Evolutionary conservation across 2,797 vertebrate species (phyloP).

Genomic region (Sphaeramia orbicularis): DNA sequence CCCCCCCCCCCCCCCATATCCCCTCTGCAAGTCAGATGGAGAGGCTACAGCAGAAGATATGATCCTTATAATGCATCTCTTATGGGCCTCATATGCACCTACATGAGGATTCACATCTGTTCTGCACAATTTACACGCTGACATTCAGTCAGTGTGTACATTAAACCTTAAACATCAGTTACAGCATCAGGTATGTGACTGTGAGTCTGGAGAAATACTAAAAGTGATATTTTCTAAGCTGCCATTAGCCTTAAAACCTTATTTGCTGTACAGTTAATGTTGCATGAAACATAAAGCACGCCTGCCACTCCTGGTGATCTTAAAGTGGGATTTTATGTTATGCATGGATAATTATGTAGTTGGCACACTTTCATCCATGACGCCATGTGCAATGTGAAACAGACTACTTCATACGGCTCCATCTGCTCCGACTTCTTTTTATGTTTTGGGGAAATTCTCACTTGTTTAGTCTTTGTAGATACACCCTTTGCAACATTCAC

Average conservation of each 20-base stretch:
- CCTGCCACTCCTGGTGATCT: slow-evolving; percentile 2
- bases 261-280: slow-evolving; percentile 25
- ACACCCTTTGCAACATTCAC: neutral
- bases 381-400: neutral
- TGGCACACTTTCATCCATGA: neutral
- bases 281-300: slow-evolving; percentile 27
- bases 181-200: neutral
- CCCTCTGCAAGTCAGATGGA: slow-evolving; percentile 40
- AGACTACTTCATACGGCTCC: neutral
- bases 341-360: neutral
- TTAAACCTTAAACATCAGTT: slow-evolving; percentile 2
- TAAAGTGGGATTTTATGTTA: slow-evolving; percentile 9
- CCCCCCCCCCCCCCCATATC: slow-evolving; percentile 1
- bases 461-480: neutral
- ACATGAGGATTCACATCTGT: slow-evolving; percentile 25
- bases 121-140: slow-evolving; percentile 28
- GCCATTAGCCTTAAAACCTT: slow-evolving; percentile 6
- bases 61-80: slow-evolving; percentile 48
- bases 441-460: neutral
- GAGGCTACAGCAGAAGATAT: slow-evolving; percentile 38
- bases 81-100: slow-evolving; percentile 28
- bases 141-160: slow-evolving; percentile 6
- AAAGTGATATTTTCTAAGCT: slow-evolving; percentile 16
- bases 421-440: neutral
- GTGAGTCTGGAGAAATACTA: slow-evolving; percentile 12